Evolutionary conservation across 1,140 invertebrate genomes (phyloP).

Genomic region (Ceratoteleas bidentatus): DNA sequence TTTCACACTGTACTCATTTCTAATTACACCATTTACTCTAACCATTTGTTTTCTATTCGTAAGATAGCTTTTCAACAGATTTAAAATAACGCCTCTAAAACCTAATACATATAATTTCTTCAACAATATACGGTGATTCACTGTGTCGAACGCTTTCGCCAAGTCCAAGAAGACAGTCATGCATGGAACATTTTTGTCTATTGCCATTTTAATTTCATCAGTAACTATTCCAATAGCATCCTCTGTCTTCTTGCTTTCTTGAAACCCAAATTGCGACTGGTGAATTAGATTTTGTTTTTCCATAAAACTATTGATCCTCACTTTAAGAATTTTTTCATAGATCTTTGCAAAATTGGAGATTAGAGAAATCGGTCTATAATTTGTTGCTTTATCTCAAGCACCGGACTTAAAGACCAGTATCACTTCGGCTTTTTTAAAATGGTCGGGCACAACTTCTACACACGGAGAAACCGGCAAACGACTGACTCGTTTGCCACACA

Average conservation of each 20-base stretch:
- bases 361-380: too few relatives aligned
- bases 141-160: conserved; percentile 1
- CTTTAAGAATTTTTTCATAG: too few relatives aligned
- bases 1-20: not conserved
- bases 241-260: too few relatives aligned
- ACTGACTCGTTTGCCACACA: too few relatives aligned
- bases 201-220: not conserved
- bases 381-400: not conserved
- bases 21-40: conserved; percentile 1
- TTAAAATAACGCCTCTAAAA: conserved; percentile 8
- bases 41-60: conserved; percentile 8
- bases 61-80: conserved; percentile 17
- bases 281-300: conserved; percentile 7
- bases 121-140: conserved; percentile 9
- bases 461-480: too few relatives aligned
- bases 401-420: too few relatives aligned
- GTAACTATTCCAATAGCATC: conserved; percentile 7
- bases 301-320: conserved; percentile 4
- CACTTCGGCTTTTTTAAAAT: too few relatives aligned
- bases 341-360: too few relatives aligned
- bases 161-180: not conserved
- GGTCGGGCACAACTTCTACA: too few relatives aligned
- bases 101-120: conserved; percentile 17
- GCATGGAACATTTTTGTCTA: not conserved
- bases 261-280: too few relatives aligned